phyloP scores from a whole-genome alignment of 2,888 invertebrate species.

The Gymnocheta viridis region DNA sequence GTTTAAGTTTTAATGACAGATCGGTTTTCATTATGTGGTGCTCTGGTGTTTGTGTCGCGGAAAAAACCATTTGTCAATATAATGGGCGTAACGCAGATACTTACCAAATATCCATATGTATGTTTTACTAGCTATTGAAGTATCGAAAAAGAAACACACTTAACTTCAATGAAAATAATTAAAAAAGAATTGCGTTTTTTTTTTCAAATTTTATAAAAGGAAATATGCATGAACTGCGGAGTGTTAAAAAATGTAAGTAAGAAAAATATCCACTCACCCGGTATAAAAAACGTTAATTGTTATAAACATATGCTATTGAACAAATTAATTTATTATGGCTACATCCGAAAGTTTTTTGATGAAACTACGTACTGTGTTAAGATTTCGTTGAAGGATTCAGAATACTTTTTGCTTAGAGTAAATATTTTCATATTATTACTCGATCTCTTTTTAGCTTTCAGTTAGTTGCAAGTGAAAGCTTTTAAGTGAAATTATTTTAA shows the following conservation, averaged over 20 bases:
- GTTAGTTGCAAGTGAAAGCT: too few relatives aligned
- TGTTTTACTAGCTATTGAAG: conserved; percentile 40
- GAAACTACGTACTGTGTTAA: too few relatives aligned
- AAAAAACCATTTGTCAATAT: conserved; percentile 72
- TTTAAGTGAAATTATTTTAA: too few relatives aligned
- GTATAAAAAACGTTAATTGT: conserved; percentile 41
- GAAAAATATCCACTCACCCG: neutral
- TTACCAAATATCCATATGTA: conserved; percentile 7
- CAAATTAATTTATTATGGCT: conserved; percentile 44
- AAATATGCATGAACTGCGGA: neutral
- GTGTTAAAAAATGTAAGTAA: conserved; percentile 10
- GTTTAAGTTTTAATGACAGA: conserved; percentile 76
- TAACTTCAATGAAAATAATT: conserved; percentile 10
- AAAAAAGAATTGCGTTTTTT: neutral
- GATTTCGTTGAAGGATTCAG: too few relatives aligned
- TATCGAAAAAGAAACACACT: conserved; percentile 7
- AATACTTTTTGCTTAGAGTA: too few relatives aligned
- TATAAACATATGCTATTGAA: conserved; percentile 45
- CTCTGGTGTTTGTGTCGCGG: conserved; percentile 65
- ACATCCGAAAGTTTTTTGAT: too few relatives aligned
- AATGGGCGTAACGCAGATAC: conserved; percentile 70
- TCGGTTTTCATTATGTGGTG: conserved; percentile 74
- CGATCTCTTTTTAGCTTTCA: too few relatives aligned
- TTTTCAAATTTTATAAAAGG: neutral
- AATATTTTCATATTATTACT: too few relatives aligned